A percentile compares a stretch with the other conserved stretches of the same genome.
Conservation (phyloP, 2,888 invertebrate species). For the Lamellibrachia columna region DNA sequence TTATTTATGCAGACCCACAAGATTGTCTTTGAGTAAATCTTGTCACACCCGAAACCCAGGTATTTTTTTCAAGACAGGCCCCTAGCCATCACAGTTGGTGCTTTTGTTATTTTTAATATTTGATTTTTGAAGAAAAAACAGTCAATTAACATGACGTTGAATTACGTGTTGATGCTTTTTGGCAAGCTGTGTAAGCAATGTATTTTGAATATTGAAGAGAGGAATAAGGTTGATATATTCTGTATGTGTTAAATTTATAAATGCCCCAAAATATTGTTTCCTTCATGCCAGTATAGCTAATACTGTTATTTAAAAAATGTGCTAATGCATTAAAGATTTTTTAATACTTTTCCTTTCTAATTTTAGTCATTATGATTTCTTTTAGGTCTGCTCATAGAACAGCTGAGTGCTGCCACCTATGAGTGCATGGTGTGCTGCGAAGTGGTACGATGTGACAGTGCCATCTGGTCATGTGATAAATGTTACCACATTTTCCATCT, state of each 20-base stretch:
- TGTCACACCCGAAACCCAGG: too few relatives aligned
- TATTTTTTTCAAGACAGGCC: neutral
- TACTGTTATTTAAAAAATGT: too few relatives aligned
- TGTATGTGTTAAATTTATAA: too few relatives aligned
- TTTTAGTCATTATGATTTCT: constrained; percentile 22
- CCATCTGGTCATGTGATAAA: constrained; percentile 89
- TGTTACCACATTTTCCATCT: constrained; percentile 95
- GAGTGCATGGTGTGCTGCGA: constrained; percentile 97
- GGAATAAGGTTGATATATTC: too few relatives aligned
- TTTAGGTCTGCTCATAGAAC: constrained; percentile 74
- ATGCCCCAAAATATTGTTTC: neutral
- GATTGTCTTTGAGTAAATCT: too few relatives aligned
- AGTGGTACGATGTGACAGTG: constrained; percentile 79
- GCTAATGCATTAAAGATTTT: too few relatives aligned
- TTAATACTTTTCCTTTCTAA: too few relatives aligned
- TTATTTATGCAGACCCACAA: too few relatives aligned
- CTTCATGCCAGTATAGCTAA: neutral
- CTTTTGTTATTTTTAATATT: too few relatives aligned
- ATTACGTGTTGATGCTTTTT: neutral
- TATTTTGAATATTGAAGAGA: too few relatives aligned
- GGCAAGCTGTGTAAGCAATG: too few relatives aligned
- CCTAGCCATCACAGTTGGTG: neutral
- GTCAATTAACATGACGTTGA: neutral
- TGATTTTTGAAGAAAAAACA: too few relatives aligned
- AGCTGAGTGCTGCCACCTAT: constrained; percentile 81